Evolutionary conservation across 1,140 invertebrate genomes (phyloP), one percentile per base, ranked within the genome.

Genomic region (Pseudomyrmex gracilis): DNA sequence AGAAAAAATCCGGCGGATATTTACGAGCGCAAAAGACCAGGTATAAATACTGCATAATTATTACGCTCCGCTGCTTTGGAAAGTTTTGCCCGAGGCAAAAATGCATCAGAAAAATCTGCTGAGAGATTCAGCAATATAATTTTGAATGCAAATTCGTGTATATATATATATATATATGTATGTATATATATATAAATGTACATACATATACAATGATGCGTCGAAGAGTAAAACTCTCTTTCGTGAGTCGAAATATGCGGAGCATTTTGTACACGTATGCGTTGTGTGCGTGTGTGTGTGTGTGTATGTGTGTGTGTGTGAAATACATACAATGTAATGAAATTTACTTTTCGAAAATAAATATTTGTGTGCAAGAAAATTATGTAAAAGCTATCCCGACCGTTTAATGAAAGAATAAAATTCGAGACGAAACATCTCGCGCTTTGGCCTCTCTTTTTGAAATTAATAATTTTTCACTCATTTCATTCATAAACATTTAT

Each of bases 41-140:
- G 67, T 82, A 58, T 73, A 71, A 60, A 71, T 73, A 71, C 67
- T 34, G 55, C 53, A 51, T 60, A 60, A 73, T 73, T 73, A 58
- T 73, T 58, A 24, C 45, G n/a, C 24, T 67, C 24, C 2, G 74
- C 49, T 55, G 12, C 8, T 57, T 78, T 47, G 43, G 15, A 58
- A 77, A 67, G 13, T 77, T 22, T 22, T 15, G 13, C 12, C 53
- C 45, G 17, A 4, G n/a, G 17, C 47, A 51, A 64, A 76, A 76
- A 66, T 20, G 22, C 8, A 10, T 67, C 17, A 22, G 24, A 22
- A 66, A 76, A 76, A 76, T 66, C 73, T 76, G 60, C n/a, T 43
- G 47, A 43, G 10, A 51, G 47, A 53, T 76, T 76, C 53, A 76
- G 13, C 60, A 15, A 77, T 77, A 77, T 67, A 77, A 77, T 77